Percentiles rank a stretch among this genome's conserved stretches.
These are phyloP conservation scores for Camponotus fellah DNA, from an alignment of 2,888 invertebrate genomes.

Conservation along the genomic window DNA sequence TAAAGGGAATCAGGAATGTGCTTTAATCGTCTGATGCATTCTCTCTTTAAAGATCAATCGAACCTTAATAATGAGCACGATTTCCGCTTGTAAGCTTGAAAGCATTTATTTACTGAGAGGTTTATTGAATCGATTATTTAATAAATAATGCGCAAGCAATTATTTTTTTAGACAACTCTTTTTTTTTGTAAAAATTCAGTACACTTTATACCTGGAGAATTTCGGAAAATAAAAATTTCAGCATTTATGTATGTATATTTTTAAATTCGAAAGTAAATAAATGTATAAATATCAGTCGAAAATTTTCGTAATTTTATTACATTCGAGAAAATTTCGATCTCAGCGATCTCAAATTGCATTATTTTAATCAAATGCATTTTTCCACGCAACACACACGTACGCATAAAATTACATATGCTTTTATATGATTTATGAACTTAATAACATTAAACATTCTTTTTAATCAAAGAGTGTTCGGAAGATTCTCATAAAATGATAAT, in stretches of 20 bases:
- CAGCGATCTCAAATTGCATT: background rate
- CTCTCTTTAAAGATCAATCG: constrained; percentile 26
- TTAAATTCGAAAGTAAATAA: background rate
- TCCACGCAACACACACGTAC: too few species aligned
- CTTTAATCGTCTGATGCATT: constrained; percentile 28
- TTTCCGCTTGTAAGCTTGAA: background rate
- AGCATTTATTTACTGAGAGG: background rate
- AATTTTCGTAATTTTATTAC: background rate
- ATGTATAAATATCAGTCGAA: background rate
- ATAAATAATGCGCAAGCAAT: background rate
- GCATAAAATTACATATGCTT: background rate
- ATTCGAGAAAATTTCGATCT: background rate
- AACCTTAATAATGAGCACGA: constrained; percentile 15
- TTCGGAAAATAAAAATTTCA: background rate
- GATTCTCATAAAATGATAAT: background rate
- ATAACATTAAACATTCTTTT: background rate
- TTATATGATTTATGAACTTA: background rate
- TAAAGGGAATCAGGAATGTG: constrained; percentile 40
- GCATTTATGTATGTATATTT: background rate
- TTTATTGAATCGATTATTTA: constrained; percentile 5
- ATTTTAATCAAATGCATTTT: too few species aligned
- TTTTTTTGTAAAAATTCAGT: background rate
- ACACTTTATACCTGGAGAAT: background rate
- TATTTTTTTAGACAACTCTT: background rate
- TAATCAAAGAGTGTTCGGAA: background rate